Conservation (phyloP, 2,888 invertebrate genomes). For the Lycaena phlaeas region DNA sequence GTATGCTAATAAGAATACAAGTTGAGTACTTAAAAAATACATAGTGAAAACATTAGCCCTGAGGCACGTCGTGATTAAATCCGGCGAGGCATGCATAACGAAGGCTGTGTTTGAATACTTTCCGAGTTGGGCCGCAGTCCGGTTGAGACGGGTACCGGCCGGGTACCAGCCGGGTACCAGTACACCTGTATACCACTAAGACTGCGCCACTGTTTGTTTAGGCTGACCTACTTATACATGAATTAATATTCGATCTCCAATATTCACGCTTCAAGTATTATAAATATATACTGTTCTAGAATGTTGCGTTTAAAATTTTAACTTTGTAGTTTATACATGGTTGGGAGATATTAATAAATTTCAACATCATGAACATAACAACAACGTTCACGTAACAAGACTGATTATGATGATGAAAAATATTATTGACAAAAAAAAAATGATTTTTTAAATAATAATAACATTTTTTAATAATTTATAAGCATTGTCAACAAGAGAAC, state of each 20-base stretch:
- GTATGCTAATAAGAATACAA: conserved; percentile 5
- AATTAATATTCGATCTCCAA: conserved; percentile 34
- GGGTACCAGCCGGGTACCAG: no score
- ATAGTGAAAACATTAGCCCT: conserved; percentile 64
- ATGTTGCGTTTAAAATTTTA: no score
- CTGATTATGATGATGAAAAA: no score
- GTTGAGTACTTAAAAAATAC: conserved; percentile 46
- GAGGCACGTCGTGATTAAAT: conserved; percentile 62
- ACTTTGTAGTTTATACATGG: no score
- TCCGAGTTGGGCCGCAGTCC: conserved; percentile 47
- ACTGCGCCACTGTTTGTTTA: conserved; percentile 55
- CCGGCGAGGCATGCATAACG: conserved; percentile 67
- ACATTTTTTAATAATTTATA: no score
- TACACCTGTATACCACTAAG: conserved; percentile 61
- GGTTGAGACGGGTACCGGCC: conserved; percentile 30
- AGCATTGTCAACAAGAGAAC: no score
- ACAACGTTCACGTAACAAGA: no score
- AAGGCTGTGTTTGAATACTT: no score
- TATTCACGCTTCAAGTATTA: conserved; percentile 14
- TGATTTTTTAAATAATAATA: no score
- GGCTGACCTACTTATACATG: conserved; percentile 54
- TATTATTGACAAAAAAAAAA: no score
- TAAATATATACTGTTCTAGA: neutral
- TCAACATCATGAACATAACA: no score
- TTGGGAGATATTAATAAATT: no score